Base-by-base conservation (phyloP, 2,888 invertebrate genomes). In the Empis stercorea region DNA sequence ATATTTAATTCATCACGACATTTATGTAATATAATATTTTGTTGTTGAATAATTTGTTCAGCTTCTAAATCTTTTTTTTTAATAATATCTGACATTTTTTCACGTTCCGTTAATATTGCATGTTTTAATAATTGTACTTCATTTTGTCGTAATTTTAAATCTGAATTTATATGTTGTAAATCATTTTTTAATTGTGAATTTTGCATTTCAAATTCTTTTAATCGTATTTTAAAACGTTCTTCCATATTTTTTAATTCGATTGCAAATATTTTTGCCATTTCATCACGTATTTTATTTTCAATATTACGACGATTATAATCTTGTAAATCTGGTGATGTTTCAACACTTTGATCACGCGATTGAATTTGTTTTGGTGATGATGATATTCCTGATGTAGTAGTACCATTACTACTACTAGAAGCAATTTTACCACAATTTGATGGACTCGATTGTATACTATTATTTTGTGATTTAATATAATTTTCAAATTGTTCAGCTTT, bases 401-500 rank as follows among this genome's bases (percentile, higher is more conserved):
- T 27, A 9, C 7, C 20, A 20, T 5, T 9, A 7, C 6, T 27
- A 6, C 23, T 9, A 27, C 23, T 27, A 7, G 7, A 27, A 27
- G 2, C 9, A 27, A 7, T 27, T 27, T 27, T 27, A 6, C 7
- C 23, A 27, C 23, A 27, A 38, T 38, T 38, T 13, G 17, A 4
- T n/a, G 32, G 13, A 14, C 14, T 20, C 14, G 6, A 14, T 2
- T 13, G 40, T 20, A 14, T 40, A 4, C 27, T 27, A 14, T 40
- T 40, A 27, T 48, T 64, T 46, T 78, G 72, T 48, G 73, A 73
- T 56, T 74, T 71, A 23, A 80, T 75, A 56, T 78, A 79, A 51
- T 76, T 74, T 55, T 80, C 79, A 59, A 80, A 80, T 58, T 78
- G 77, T 53, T 75, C 73, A 0, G 79, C 78, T 56, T 80, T 81